Conservation (phyloP, 2,888 invertebrate species). For the Nymphalis polychloros region DNA sequence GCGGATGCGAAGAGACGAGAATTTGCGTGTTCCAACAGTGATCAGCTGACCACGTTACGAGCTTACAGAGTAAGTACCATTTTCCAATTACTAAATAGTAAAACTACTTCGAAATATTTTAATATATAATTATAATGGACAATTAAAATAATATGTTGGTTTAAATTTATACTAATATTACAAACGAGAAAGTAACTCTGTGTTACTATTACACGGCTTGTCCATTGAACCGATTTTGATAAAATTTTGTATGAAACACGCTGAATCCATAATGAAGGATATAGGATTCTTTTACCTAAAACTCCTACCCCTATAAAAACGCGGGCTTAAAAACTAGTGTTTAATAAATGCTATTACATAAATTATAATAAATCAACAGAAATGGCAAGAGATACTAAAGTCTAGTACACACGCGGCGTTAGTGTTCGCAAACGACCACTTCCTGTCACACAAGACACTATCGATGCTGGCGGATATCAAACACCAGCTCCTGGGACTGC, state of each 20-base stretch:
- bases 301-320: too few relatives aligned
- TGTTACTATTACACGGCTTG: too few relatives aligned
- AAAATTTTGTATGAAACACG: too few relatives aligned
- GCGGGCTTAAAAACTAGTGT: too few relatives aligned
- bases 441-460: slow-evolving; percentile 90
- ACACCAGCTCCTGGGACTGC: slow-evolving; percentile 87
- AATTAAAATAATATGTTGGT: background rate
- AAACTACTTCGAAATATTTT: background rate
- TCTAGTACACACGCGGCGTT: slow-evolving; percentile 86
- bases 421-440: slow-evolving; percentile 91
- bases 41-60: slow-evolving; percentile 92
- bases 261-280: too few relatives aligned
- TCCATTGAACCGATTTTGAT: too few relatives aligned
- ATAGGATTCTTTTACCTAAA: too few relatives aligned
- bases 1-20: slow-evolving; percentile 87
- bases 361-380: slow-evolving; percentile 68
- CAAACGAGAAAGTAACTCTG: too few relatives aligned
- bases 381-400: slow-evolving; percentile 88
- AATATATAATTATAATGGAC: background rate
- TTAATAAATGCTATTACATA: too few relatives aligned
- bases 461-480: slow-evolving; percentile 94
- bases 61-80: slow-evolving; percentile 87
- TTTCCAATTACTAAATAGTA: background rate
- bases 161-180: too few relatives aligned
- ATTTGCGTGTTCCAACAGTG: slow-evolving; percentile 90